Evolutionary conservation across 2,113 vertebrate species (phyloP).

Genomic region (Elanoides forficatus): DNA sequence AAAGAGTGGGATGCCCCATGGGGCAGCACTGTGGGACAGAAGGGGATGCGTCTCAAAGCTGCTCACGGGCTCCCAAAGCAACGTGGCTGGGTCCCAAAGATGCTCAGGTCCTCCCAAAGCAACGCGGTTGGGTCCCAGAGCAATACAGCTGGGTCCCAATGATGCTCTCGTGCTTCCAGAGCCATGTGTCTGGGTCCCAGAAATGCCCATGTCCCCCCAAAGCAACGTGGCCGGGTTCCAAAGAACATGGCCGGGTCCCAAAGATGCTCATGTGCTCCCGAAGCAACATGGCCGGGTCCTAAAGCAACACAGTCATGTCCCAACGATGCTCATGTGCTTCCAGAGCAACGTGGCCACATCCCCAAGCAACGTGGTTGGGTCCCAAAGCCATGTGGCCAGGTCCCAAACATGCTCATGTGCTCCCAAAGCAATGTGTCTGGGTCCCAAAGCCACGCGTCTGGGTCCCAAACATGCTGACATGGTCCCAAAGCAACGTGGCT

Average conservation of each 20-base stretch:
- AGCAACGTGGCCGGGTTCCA: fast-evolving
- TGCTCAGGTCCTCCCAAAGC: not conserved
- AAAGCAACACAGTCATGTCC: fast-evolving
- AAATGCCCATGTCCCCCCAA: too few relatives aligned
- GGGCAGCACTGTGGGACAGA: not conserved
- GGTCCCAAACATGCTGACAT: not conserved
- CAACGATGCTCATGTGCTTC: not conserved
- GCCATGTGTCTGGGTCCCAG: not conserved
- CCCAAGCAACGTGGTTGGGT: too few relatives aligned
- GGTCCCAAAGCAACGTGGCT: not conserved
- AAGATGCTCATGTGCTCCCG: fast-evolving
- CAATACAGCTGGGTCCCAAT: fast-evolving
- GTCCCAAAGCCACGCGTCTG: fast-evolving
- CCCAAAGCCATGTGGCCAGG: not conserved
- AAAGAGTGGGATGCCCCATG: fast-evolving
- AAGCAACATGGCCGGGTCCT: fast-evolving
- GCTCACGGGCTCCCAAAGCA: not conserved
- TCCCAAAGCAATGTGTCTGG: not conserved
- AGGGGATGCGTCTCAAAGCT: fast-evolving
- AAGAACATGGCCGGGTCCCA: fast-evolving
- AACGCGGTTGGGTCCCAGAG: not conserved
- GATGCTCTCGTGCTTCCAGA: too few relatives aligned
- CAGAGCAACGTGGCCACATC: not conserved
- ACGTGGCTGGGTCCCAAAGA: not conserved
- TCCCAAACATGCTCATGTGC: not conserved